A percentile compares a stretch with the other conserved stretches of the same genome.
phyloP scores from a whole-genome alignment of 35 echinoderm and acorn worm species.

The Apostichopus californicus region DNA sequence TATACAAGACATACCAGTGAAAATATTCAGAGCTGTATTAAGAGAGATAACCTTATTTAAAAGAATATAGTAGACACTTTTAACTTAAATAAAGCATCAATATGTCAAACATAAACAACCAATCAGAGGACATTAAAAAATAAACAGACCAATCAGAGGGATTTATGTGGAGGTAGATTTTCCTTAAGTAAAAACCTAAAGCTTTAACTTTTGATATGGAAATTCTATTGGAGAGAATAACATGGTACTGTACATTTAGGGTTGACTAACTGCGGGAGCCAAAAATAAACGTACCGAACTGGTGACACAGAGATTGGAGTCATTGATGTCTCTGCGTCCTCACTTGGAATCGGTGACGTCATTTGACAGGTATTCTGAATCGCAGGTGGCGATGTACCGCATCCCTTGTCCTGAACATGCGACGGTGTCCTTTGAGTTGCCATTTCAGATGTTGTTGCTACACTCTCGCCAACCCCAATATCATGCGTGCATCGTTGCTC shows the following conservation, averaged over 20 bases:
- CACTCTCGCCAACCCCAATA: slow-evolving; percentile 6
- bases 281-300: slow-evolving; percentile 3
- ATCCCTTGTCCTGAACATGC: slow-evolving; percentile 8
- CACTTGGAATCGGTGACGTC: slow-evolving; percentile 12
- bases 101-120: too few relatives aligned
- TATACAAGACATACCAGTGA: too few relatives aligned
- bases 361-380: background rate
- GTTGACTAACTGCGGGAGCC: too few relatives aligned
- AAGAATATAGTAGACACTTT: too few relatives aligned
- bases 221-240: background rate
- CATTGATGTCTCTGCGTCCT: slow-evolving; percentile 5
- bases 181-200: background rate
- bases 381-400: background rate
- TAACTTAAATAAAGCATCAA: too few relatives aligned
- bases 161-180: too few relatives aligned
- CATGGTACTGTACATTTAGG: too few relatives aligned
- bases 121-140: too few relatives aligned
- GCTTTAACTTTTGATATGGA: background rate
- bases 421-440: slow-evolving; percentile 26
- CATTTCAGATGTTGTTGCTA: background rate
- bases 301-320: slow-evolving; percentile 4
- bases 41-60: too few relatives aligned
- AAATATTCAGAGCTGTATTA: too few relatives aligned
- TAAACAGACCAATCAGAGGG: too few relatives aligned
- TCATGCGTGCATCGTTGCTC: background rate